Evolutionary conservation across 2,113 vertebrate genomes (phyloP).

Genomic region (Donacobius atricapilla): DNA sequence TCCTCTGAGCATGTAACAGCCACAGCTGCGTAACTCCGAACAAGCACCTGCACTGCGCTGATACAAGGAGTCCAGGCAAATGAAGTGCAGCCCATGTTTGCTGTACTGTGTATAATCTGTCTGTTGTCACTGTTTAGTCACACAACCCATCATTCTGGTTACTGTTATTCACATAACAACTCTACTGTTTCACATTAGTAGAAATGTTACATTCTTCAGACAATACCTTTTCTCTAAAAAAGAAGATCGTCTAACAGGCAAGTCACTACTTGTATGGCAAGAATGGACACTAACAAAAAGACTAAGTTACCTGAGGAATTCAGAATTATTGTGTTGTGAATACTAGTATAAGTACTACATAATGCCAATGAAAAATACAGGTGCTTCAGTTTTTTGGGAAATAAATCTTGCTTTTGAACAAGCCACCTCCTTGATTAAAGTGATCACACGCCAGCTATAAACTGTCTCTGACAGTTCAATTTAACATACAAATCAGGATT

Average conservation of each 20-base stretch:
- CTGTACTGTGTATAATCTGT: neutral
- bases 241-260: neutral
- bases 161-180: neutral
- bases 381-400: neutral
- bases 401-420: neutral
- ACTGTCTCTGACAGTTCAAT: neutral
- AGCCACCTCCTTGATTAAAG: neutral
- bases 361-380: neutral
- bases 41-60: neutral
- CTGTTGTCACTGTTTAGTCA: neutral
- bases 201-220: neutral
- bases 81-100: neutral
- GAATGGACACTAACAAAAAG: neutral
- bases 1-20: neutral
- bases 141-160: neutral
- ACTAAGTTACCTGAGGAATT: neutral
- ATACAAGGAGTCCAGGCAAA: neutral
- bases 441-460: neutral
- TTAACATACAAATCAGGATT: neutral
- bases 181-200: neutral
- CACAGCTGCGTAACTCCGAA: neutral
- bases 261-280: neutral
- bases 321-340: neutral
- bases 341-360: neutral
- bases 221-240: neutral